Evolutionary conservation across 1,140 invertebrate genomes (phyloP).

Genomic region (Caenorhabditis tropicalis): DNA sequence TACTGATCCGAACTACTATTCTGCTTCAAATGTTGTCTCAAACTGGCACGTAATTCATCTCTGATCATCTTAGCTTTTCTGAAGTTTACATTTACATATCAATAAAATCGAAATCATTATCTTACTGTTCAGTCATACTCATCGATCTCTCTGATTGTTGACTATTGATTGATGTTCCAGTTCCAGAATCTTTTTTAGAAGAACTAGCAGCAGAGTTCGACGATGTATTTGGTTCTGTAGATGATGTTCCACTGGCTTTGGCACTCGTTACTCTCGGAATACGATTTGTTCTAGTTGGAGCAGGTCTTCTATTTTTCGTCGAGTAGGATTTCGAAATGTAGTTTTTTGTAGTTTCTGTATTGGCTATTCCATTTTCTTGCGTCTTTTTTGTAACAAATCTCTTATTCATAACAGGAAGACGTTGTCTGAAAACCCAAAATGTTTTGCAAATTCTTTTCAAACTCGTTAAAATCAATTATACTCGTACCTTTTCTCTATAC

Average conservation of each 20-base stretch:
- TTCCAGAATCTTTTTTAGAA: conserved; percentile 7
- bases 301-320: background rate
- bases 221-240: background rate
- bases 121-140: conserved; percentile 27
- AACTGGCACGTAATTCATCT: background rate
- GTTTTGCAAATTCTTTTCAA: no score
- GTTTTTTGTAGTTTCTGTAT: background rate
- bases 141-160: conserved; percentile 8
- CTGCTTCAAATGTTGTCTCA: background rate
- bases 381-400: background rate
- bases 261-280: background rate
- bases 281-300: background rate
- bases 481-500: conserved; percentile 27
- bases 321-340: conserved; percentile 1
- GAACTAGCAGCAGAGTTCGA: conserved; percentile 13
- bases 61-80: conserved; percentile 33
- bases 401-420: background rate
- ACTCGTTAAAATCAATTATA: background rate
- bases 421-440: conserved; percentile 27
- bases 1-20: conserved; percentile 14
- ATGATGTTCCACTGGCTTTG: background rate
- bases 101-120: no score
- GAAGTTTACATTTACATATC: background rate
- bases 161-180: conserved; percentile 2
- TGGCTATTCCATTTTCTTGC: background rate